Evolutionary conservation across 2,113 vertebrate species (phyloP).

Genomic region (Semicossyphus pulcher): DNA sequence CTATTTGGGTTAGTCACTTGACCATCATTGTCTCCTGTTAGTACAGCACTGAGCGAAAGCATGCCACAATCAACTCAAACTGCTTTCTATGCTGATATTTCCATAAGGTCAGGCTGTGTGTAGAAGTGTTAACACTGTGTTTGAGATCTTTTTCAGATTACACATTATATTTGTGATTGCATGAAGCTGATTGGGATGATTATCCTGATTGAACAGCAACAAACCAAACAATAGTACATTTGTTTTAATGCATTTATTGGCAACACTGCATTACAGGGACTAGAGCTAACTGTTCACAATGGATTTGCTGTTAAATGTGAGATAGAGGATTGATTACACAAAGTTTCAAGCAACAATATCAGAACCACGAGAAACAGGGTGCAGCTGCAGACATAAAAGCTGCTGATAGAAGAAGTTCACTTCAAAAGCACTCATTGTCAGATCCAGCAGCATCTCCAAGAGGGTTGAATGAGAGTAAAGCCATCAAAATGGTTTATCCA

Average conservation of each 20-base stretch:
- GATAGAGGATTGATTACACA: slow-evolving; percentile 8
- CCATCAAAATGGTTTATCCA: slow-evolving; percentile 9
- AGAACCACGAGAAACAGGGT: background rate
- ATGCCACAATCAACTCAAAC: slow-evolving; percentile 37
- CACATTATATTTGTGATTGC: background rate
- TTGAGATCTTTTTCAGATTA: slow-evolving; percentile 2
- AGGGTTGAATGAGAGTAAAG: background rate
- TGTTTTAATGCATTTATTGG: slow-evolving; percentile 68
- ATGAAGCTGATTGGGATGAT: background rate
- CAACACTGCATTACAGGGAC: slow-evolving; percentile 42
- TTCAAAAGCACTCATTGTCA: slow-evolving; percentile 43
- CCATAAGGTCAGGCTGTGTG: slow-evolving; percentile 28
- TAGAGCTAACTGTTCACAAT: slow-evolving; percentile 1
- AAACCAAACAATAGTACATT: slow-evolving; percentile 18
- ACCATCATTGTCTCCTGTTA: slow-evolving; percentile 64
- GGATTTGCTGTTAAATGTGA: background rate
- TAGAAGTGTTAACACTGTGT: background rate
- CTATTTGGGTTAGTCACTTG: slow-evolving; percentile 76
- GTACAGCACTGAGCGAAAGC: slow-evolving; percentile 42
- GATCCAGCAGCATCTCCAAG: slow-evolving; percentile 21
- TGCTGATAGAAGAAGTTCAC: slow-evolving; percentile 11
- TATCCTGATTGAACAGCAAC: no score
- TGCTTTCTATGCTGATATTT: slow-evolving; percentile 45
- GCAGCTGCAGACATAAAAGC: slow-evolving; percentile 1
- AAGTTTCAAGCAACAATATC: background rate